Base-by-base conservation (phyloP, 2,113 vertebrate genomes). In the Manacus vitellinus region DNA sequence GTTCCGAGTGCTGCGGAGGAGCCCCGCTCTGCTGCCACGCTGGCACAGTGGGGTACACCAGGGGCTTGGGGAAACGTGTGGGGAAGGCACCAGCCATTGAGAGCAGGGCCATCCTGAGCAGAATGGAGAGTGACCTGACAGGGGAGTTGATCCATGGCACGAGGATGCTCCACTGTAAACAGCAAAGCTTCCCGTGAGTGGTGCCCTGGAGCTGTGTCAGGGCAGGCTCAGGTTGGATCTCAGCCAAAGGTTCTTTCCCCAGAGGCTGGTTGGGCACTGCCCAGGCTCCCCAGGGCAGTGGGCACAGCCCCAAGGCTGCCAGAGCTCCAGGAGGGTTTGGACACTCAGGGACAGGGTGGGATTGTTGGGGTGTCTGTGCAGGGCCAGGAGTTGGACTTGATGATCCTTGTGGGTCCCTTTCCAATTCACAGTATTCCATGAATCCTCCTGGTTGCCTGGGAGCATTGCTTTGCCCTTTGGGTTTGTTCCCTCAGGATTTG, bases 381-480 rank as follows among this genome's bases (percentile, higher is more conserved):
- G 30, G 43, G 8, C 0, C 24, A 24, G 24, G 24, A 0, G 4
- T 0, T 8, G 67, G 0, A 0, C 25, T 43, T 10, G 31, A 3
- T 81, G 25, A 6, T 51, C 31, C 49, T 5, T 2, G 21, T 18
- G 43, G 6, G 11, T 27, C 16, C 10, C 8, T 35, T 20, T 17
- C 37, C 43, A 43, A 0, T 12, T 51, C 44, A 51, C 58, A 30
- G 43, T 2, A 10, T 44, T 33, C 44, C 44, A 3, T 52, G 52
- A 89, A 16, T 19, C 37, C 30, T 55, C 33, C 31, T 22, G 9
- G 19, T 35, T 44, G 22, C 14, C 66, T 25, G 43, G 37, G 28
- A 59, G 16, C 7, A 2, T 6, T 11, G 14, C 35, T n/a, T 33
- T 30, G 27, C 5, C 24, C 58, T 63, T 16, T 10, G 4, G 25